Conservation (phyloP, 2,888 invertebrate genomes). For the Pantelozetes paolii region DNA sequence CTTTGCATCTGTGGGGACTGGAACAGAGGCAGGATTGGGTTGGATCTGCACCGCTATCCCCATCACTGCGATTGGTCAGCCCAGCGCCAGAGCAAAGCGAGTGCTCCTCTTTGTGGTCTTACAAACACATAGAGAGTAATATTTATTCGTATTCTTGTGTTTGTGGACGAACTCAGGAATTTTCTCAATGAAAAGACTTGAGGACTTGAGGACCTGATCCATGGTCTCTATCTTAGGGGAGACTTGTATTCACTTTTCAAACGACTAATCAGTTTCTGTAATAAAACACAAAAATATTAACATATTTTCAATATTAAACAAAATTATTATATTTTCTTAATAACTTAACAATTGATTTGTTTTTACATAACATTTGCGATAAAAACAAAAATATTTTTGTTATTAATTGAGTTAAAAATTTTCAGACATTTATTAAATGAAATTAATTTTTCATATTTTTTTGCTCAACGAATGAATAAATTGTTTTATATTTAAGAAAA, state of each 20-base stretch:
- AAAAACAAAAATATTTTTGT: slow-evolving; percentile 1
- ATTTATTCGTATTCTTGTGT: not conserved
- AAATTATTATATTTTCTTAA: not conserved
- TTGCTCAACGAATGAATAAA: no score
- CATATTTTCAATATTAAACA: not conserved
- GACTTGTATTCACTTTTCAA: slow-evolving; percentile 7
- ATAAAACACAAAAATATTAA: not conserved
- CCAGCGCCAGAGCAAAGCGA: not conserved
- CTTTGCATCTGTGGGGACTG: not conserved
- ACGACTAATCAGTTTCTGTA: not conserved
- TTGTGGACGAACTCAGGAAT: not conserved
- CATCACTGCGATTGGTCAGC: not conserved
- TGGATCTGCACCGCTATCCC: slow-evolving; percentile 20
- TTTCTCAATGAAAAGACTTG: slow-evolving; percentile 17
- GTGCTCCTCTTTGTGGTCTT: slow-evolving; percentile 23
- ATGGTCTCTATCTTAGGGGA: slow-evolving; percentile 12
- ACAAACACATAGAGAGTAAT: not conserved
- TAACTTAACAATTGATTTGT: not conserved
- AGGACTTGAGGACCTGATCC: slow-evolving; percentile 17
- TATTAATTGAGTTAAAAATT: not conserved
- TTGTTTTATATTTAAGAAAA: no score
- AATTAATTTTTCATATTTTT: no score
- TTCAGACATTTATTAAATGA: not conserved
- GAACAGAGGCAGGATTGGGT: slow-evolving; percentile 21
- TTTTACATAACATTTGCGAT: no score